Percentiles rank a stretch among this genome's conserved stretches.
Conservation (phyloP, 2,797 vertebrate species). For the Phyllotis vaccarum region DNA sequence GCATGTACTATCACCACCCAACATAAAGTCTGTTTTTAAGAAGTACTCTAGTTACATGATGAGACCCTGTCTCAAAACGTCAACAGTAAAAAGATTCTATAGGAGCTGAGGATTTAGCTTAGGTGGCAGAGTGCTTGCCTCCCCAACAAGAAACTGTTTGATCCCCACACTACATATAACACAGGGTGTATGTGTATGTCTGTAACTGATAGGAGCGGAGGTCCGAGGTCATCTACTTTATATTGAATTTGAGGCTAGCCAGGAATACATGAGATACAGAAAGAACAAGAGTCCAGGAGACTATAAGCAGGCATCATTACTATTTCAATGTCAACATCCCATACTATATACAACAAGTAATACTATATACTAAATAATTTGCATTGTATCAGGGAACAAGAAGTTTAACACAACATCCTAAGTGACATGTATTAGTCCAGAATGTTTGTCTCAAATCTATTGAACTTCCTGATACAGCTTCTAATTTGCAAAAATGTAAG, state of each 20-base stretch:
- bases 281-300: background rate
- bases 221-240: background rate
- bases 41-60: background rate
- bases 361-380: background rate
- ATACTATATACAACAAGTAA: background rate
- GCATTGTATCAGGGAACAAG: background rate
- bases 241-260: background rate
- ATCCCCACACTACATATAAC: background rate
- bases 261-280: background rate
- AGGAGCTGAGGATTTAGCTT: background rate
- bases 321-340: background rate
- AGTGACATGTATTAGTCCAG: background rate
- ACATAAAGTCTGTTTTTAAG: background rate
- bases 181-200: too few species aligned
- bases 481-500: background rate
- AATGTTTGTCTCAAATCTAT: constrained; percentile 14
- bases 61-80: background rate
- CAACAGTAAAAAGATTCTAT: background rate
- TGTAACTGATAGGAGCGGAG: background rate
- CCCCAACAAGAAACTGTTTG: background rate
- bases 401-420: background rate
- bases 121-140: background rate
- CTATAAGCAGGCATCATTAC: background rate
- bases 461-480: constrained; percentile 41
- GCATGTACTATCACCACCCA: too few species aligned